Evolutionary conservation across 2,888 invertebrate genomes (phyloP).

Genomic region (Pediacus dermestoides): DNA sequence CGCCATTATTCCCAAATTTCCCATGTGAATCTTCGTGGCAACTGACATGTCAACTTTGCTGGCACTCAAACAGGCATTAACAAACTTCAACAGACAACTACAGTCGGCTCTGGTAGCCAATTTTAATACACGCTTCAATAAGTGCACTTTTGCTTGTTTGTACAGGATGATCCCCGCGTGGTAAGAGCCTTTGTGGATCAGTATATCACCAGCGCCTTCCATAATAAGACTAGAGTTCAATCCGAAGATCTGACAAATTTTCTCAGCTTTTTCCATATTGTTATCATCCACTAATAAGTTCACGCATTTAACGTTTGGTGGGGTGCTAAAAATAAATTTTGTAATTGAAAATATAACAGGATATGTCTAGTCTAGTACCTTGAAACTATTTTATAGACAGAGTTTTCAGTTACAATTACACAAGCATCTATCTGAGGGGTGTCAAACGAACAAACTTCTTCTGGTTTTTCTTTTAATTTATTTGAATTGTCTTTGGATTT

Average conservation of each 20-base stretch:
- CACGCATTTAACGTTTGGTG: slow-evolving; percentile 55
- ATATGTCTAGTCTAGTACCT: slow-evolving; percentile 45
- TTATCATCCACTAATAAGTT: slow-evolving; percentile 55
- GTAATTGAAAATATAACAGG: slow-evolving; percentile 3
- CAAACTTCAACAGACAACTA: slow-evolving; percentile 58
- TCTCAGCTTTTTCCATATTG: slow-evolving; percentile 56
- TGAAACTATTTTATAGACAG: slow-evolving; percentile 58
- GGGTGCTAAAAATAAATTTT: slow-evolving; percentile 37
- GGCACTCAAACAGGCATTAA: slow-evolving; percentile 55
- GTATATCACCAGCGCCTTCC: slow-evolving; percentile 77
- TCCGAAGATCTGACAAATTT: slow-evolving; percentile 57
- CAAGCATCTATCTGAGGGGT: slow-evolving; percentile 56
- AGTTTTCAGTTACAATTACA: slow-evolving; percentile 58
- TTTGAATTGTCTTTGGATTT: slow-evolving; percentile 39
- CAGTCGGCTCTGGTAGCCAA: slow-evolving; percentile 62
- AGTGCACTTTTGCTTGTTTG: slow-evolving; percentile 57
- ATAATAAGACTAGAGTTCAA: slow-evolving; percentile 65
- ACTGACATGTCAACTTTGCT: slow-evolving; percentile 57
- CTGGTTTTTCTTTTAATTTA: slow-evolving; percentile 46
- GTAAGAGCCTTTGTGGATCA: slow-evolving; percentile 70
- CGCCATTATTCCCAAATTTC: slow-evolving; percentile 63
- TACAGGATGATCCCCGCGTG: slow-evolving; percentile 77
- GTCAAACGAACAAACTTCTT: slow-evolving; percentile 50
- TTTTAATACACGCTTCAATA: slow-evolving; percentile 56
- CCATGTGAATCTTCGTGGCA: slow-evolving; percentile 61